Evolutionary conservation across 2,888 invertebrate species (phyloP).

Genomic region (Zonitis immaculata): DNA sequence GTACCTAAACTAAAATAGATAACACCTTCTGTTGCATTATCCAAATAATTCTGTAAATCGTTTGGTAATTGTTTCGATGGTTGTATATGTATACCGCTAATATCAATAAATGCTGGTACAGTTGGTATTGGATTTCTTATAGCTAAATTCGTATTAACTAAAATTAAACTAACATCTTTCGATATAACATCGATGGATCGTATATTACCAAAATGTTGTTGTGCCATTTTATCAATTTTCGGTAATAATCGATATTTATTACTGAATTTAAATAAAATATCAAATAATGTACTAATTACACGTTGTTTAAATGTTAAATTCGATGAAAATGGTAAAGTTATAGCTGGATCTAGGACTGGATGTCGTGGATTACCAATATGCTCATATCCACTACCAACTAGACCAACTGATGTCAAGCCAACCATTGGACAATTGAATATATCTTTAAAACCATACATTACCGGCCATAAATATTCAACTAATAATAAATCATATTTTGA

Average conservation of each 20-base stretch:
- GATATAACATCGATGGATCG: constrained; percentile 25
- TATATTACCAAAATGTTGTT: constrained; percentile 28
- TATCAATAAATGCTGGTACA: constrained; percentile 30
- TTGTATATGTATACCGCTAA: constrained; percentile 34
- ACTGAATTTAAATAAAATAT: constrained; percentile 15
- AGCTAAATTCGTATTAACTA: constrained; percentile 31
- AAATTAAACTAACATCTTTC: constrained; percentile 31
- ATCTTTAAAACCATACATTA: constrained; percentile 36
- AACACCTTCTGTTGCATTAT: constrained; percentile 41
- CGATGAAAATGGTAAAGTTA: constrained; percentile 30
- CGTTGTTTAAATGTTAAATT: constrained; percentile 34
- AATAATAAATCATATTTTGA: constrained; percentile 38
- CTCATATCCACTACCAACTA: constrained; percentile 28
- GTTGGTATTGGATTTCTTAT: constrained; percentile 26
- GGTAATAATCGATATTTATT: constrained; percentile 7
- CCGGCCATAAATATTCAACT: constrained; percentile 35
- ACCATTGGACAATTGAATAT: constrained; percentile 41
- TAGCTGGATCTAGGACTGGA: constrained; percentile 40
- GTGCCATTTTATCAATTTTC: constrained; percentile 23
- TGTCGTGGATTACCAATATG: constrained; percentile 38
- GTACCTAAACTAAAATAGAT: constrained; percentile 49
- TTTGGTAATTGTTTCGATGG: constrained; percentile 30
- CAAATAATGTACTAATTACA: constrained; percentile 25
- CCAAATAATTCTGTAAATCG: constrained; percentile 40
- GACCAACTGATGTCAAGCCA: constrained; percentile 36